Base-by-base conservation (phyloP, 1,140 invertebrate genomes). In the Drosophila teissieri region DNA sequence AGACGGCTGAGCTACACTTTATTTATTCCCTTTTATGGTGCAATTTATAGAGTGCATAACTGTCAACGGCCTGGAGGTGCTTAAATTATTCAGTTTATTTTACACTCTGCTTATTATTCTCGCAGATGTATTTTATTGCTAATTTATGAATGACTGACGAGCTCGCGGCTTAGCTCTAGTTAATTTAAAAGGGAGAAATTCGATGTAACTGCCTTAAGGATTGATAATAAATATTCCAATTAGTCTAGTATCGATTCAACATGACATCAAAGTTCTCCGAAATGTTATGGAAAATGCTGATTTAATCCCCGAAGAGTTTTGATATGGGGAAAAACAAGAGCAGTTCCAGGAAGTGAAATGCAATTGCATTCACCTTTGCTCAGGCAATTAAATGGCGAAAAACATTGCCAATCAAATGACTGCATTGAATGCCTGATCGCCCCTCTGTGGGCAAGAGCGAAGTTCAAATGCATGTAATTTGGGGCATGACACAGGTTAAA, bases 401-500 rank as follows among this genome's bases (percentile, higher is more conserved):
- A 56, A 19, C 61, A 57, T 17, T 15, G 39, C 45, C 55, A 84
- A 72, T 67, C 49, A 63, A 73, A 61, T 46, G 53, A 2, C 22
- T 45, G 42, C 55, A 63, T 48, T 79, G 52, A 69, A 63, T 56
- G 40, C 48, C 46, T 55, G 67, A 39, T 48, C 57, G 39, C 27
- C 44, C 17, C 39, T 31, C 40, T 74, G 56, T 74, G 57, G 39
- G 48, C 10, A 11, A 10, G n/a, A 12, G 39, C 44, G 64, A 62
- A 64, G 53, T 57, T 78, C 55, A 69, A 82, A 49, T 48, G 46
- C 44, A 34, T 70, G 78, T 79, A 75, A 83, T 83, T 78, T 67
- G 70, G 45, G 55, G 42, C 45, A 74, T 54, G 45, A 37, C 58
- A 42, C 14, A 15, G 53, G 55, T 58, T 73, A 55, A 14, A 49